Conservation (phyloP, 2,113 vertebrate species). For the Blennius ocellaris region DNA sequence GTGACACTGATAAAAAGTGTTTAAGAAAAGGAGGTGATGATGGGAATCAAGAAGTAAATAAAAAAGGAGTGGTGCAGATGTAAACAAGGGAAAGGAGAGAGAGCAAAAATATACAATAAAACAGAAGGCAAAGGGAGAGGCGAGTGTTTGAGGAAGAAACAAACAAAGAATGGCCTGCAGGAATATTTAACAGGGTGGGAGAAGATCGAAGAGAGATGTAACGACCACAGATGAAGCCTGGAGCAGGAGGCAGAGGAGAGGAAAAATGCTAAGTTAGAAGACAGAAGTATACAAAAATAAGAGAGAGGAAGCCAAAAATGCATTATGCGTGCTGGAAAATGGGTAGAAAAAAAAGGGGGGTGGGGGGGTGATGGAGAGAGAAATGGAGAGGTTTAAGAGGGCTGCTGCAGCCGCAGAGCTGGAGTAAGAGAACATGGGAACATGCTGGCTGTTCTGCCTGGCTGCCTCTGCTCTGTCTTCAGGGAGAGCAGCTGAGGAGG, state of each 20-base stretch:
- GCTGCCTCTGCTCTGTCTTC: constrained; percentile 77
- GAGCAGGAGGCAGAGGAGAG: neutral
- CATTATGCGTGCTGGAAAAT: neutral
- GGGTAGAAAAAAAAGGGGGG: neutral
- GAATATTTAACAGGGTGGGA: constrained; percentile 22
- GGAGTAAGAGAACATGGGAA: constrained; percentile 58
- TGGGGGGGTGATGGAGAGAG: constrained; percentile 17
- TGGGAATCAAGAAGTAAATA: constrained; percentile 21
- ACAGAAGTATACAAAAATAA: constrained; percentile 13
- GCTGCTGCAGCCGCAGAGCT: constrained; percentile 44
- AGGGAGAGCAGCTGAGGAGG: constrained; percentile 76
- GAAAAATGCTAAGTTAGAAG: constrained; percentile 11
- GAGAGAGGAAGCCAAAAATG: neutral
- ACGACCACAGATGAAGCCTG: constrained; percentile 32
- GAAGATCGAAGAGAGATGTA: constrained; percentile 36
- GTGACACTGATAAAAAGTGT: constrained; percentile 35
- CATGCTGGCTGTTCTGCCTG: constrained; percentile 80
- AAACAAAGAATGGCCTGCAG: constrained; percentile 30
- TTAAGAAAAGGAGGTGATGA: constrained; percentile 14
- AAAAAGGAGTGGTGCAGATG: constrained; percentile 8
- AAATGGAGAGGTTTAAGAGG: constrained; percentile 40
- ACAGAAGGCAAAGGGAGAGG: neutral
- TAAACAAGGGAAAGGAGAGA: constrained; percentile 8
- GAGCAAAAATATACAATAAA: neutral
- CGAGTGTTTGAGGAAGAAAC: constrained; percentile 12